Percentiles rank a stretch among this genome's conserved stretches.
These are phyloP conservation scores for Cecidostiba fungosa DNA, from an alignment of 2,888 invertebrate genomes.

Conservation along the genomic window DNA sequence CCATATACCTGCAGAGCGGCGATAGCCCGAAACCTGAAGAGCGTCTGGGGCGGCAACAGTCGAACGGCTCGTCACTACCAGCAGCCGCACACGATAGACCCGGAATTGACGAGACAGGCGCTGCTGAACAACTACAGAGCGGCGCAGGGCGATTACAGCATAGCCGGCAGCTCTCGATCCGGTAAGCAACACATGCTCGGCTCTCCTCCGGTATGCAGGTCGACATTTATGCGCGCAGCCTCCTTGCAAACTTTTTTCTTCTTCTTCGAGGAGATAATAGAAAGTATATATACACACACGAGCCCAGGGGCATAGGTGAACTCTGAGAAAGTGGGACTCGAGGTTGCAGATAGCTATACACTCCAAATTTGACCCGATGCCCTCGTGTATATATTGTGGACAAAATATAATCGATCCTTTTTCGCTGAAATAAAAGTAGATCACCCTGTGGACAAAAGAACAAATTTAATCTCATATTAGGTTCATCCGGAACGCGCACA, in stretches of 20 bases:
- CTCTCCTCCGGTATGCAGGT: not conserved
- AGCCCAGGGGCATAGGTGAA: not conserved
- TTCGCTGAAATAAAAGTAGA: too few relatives aligned
- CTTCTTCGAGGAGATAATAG: not conserved
- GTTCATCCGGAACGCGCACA: not conserved
- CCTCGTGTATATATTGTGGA: too few relatives aligned
- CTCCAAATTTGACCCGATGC: not conserved
- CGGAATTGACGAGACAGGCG: constrained; percentile 87
- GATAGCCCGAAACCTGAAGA: constrained; percentile 87
- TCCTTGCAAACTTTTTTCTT: not conserved
- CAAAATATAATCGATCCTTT: too few relatives aligned
- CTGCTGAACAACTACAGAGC: constrained; percentile 84
- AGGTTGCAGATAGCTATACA: not conserved
- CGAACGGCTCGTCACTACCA: constrained; percentile 85
- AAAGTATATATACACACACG: not conserved
- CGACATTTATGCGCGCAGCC: constrained; percentile 1
- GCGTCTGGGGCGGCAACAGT: constrained; percentile 85
- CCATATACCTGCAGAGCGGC: constrained; percentile 84
- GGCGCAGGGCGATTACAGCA: constrained; percentile 82
- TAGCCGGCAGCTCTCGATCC: constrained; percentile 74
- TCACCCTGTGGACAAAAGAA: too few relatives aligned
- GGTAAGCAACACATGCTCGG: constrained; percentile 69
- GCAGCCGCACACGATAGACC: constrained; percentile 86
- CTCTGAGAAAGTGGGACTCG: not conserved
- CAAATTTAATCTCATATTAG: too few relatives aligned